Evolutionary conservation across 1,140 invertebrate genomes (phyloP), one percentile per base, ranked within the genome.

Genomic region (Drosophila seguyi): DNA sequence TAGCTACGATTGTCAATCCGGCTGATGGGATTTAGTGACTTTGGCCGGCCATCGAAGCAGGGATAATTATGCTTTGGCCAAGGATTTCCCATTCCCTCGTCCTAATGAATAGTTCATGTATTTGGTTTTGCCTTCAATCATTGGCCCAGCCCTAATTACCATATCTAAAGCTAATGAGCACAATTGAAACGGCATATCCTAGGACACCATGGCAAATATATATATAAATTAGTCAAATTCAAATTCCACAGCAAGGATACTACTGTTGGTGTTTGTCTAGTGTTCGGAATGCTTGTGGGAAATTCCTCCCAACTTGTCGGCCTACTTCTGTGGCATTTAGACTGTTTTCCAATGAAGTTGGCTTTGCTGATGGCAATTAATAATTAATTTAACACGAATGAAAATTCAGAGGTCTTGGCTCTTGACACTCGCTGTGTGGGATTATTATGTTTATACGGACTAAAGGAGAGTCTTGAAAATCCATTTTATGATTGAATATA

Each of bases 141-240:
- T 39, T 50, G 53, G 18, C 11, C 18, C 29, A 18, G 36, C 11
- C 36, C 44, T 41, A 59, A 59, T 72, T 72, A 72, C 44, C 69
- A 72, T 72, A 72, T 50, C 52, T 31, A 42, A 25, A 20, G 39
- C 38, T 78, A 78, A 78, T 79, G 75, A 79, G 75, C 65, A 63
- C 44, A 78, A 78, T 61, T 69, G 58, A 77, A 77, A 77, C 36
- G 57, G 22, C 65, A 62, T 41, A 47, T 55, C 38, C 14, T 20
- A 14, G 36, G 36, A 71, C 29, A 44, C 44, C 44, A 39, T n/a
- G 36, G 45, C 38, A 20, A 42, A 62, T 61, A 45, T 45, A 45
- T 45, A 34, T 45, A 58, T 58, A 63, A 71, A 71, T 78, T 78
- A 42, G 44, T 58, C 45, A 8, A 52, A 71, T 47, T 53, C 41